These are phyloP conservation scores for Augochlora pura DNA, from an alignment of 1,140 invertebrate genomes.

Conservation along the genomic window DNA sequence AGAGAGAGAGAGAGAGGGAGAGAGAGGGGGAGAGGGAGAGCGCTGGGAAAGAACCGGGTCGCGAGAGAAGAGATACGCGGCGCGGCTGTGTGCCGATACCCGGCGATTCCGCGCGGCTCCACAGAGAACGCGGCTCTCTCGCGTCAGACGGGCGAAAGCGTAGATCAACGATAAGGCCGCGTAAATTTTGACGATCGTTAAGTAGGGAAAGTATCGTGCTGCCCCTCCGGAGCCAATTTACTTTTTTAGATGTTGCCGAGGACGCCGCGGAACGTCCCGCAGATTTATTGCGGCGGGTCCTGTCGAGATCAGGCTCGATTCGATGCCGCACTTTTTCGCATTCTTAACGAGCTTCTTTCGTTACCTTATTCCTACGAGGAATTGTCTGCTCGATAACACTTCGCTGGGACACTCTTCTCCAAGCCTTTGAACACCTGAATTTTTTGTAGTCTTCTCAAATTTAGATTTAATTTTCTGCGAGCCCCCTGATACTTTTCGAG, in stretches of 20 bases:
- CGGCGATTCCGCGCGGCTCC: slow-evolving; percentile 12
- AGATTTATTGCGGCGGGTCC: slow-evolving; percentile 2
- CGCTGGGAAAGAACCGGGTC: slow-evolving; percentile 40
- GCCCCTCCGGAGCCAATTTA: slow-evolving; percentile 8
- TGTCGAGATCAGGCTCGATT: background rate
- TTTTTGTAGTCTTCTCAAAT: too few species aligned
- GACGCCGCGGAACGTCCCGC: too few species aligned
- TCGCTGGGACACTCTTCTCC: too few species aligned
- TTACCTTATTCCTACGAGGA: too few species aligned
- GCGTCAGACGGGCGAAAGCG: background rate
- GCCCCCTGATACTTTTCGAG: too few species aligned
- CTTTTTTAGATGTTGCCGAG: slow-evolving; percentile 1
- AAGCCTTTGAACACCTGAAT: too few species aligned
- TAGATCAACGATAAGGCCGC: slow-evolving; percentile 31
- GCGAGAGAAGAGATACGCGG: slow-evolving; percentile 22
- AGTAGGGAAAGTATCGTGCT: slow-evolving; percentile 11
- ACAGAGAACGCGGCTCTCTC: background rate
- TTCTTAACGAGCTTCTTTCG: too few species aligned
- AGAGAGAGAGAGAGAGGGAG: slow-evolving; percentile 19
- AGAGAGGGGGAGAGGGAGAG: background rate
- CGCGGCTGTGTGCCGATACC: slow-evolving; percentile 5
- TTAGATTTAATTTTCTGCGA: too few species aligned
- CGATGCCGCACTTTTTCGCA: too few species aligned
- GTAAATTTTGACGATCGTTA: slow-evolving; percentile 46
- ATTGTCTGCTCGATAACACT: too few species aligned